These are phyloP conservation scores for Caenorhabditis panamensis DNA, from an alignment of 2,888 invertebrate genomes.

Conservation along the genomic window DNA sequence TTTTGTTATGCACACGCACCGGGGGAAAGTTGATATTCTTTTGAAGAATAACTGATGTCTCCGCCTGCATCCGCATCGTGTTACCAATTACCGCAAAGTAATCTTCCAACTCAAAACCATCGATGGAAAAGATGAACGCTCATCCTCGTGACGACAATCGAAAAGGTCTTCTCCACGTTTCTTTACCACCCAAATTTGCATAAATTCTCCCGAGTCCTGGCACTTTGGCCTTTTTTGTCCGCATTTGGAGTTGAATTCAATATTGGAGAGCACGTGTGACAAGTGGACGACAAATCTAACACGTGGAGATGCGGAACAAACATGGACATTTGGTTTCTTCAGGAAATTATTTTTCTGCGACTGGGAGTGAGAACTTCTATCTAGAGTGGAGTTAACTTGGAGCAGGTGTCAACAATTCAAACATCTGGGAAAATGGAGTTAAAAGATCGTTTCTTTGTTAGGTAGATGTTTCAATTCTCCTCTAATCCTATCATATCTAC, in stretches of 20 bases:
- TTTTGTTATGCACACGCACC: conserved; percentile 43
- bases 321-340: conserved; percentile 7
- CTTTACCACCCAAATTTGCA: conserved; percentile 2
- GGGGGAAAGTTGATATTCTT: conserved; percentile 53
- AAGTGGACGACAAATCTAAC: conserved; percentile 1
- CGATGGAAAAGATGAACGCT: background rate
- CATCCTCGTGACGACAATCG: background rate
- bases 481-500: too few relatives aligned
- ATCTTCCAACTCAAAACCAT: background rate
- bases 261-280: conserved; percentile 3
- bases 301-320: conserved; percentile 17
- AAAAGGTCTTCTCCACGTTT: background rate
- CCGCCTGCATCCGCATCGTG: conserved; percentile 14
- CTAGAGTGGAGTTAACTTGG: background rate
- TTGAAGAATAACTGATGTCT: conserved; percentile 41
- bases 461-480: too few relatives aligned
- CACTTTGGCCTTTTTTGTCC: background rate
- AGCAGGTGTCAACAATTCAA: background rate
- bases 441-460: background rate
- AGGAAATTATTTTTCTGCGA: background rate
- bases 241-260: background rate
- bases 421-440: background rate
- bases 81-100: conserved; percentile 46
- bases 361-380: background rate
- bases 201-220: background rate